Base-by-base conservation (phyloP, 2,797 vertebrate genomes). In the Cossypha caffra region DNA sequence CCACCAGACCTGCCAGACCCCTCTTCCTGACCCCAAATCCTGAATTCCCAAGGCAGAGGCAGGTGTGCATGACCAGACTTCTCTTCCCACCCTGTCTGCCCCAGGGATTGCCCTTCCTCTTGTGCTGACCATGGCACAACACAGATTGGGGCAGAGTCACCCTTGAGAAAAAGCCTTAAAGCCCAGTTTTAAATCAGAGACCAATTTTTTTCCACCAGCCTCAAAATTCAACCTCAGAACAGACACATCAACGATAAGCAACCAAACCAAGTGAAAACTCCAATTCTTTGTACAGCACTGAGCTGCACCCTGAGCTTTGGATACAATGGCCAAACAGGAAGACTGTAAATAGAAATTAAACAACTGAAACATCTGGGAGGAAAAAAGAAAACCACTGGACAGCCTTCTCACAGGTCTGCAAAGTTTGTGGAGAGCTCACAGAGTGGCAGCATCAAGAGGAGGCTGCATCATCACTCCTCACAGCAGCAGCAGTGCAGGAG, bases 91-190 rank as follows among this genome's bases (percentile, higher is more conserved):
- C n/a, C 8, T 13, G 8, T 23, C 11, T 80, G 40, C 21, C 21
- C 15, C 35, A 11, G 24, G 31, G 51, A 42, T 1, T 25, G 33
- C 19, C 11, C 23, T 8, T 62, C 26, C 67, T 48, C 42, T 72
- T 0, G 0, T 13, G 28, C 50, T 58, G n/a, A 40, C 42, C n/a
- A 4, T 3, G 13, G 48, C 40, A 71, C 16, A 16, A 24, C 31
- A 75, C 19, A 43, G 35, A 54, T 15, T 31, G 31, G 13, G 29
- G 24, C 13, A 29, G 0, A 0, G 35, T 5, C 21, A 71, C 25
- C 33, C 23, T 57, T 10, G 0, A 74, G 26, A 61, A 68, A 8
- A 4, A 51, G 7, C 10, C 31, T 73, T 45, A 2, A 55, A 29
- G 2, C 38, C 9, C n/a, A 18, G 5, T 40, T 90, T 55, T 24